These are phyloP conservation scores for Sarcoramphus papa DNA, from an alignment of 2,797 vertebrate species.

Conservation along the genomic window DNA sequence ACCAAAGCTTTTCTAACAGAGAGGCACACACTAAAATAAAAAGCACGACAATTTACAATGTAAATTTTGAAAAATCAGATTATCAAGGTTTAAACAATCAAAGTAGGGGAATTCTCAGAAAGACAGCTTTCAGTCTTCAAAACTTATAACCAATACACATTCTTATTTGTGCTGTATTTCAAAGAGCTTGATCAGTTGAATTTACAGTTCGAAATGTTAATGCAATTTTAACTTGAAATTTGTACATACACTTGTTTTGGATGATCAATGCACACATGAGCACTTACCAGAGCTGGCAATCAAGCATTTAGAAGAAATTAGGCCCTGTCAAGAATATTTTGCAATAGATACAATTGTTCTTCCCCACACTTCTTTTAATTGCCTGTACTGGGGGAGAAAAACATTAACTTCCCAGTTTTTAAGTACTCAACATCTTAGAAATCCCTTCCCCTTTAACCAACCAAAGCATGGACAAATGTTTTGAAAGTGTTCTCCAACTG, in stretches of 20 bases:
- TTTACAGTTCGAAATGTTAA: neutral
- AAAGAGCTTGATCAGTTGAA: neutral
- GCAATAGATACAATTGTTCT: neutral
- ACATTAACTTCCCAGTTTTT: neutral
- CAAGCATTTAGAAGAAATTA: slow-evolving; percentile 10
- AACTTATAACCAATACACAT: neutral
- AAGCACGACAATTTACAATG: neutral
- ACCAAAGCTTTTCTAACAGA: neutral
- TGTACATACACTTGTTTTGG: neutral
- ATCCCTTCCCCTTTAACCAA: neutral
- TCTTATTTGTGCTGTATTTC: neutral
- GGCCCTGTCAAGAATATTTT: neutral
- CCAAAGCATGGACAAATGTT: neutral
- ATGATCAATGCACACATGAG: neutral
- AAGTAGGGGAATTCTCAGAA: neutral
- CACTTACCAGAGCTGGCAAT: neutral
- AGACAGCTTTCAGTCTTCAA: slow-evolving; percentile 19
- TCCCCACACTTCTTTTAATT: neutral
- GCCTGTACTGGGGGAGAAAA: neutral
- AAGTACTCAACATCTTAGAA: neutral
- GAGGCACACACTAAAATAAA: neutral
- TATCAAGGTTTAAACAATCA: neutral
- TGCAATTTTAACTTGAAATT: neutral
- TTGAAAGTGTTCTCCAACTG: neutral
- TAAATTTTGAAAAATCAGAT: neutral